Evolutionary conservation across 2,797 vertebrate genomes (phyloP).

Genomic region (Premnoplex brunnescens): DNA sequence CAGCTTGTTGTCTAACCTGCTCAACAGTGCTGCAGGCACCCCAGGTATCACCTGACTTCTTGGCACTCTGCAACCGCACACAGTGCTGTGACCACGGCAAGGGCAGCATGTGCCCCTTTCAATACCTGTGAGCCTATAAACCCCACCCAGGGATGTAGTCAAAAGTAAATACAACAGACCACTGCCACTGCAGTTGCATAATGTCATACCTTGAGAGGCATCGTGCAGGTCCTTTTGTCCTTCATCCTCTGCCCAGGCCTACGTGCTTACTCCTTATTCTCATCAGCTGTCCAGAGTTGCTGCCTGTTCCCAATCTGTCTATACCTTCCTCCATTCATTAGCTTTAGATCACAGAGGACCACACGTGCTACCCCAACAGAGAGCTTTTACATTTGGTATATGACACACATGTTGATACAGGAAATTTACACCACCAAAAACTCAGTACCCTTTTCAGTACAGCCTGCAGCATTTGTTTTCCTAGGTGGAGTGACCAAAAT

Average conservation of each 20-base stretch:
- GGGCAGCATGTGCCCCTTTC: neutral
- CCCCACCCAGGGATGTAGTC: rapidly evolving
- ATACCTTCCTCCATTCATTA: neutral
- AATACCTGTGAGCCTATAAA: neutral
- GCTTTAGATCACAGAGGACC: neutral
- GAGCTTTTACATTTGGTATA: neutral
- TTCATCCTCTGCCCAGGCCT: neutral
- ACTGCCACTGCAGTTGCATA: neutral
- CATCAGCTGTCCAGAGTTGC: neutral
- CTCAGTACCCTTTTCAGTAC: neutral
- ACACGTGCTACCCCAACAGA: neutral
- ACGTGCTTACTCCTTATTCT: rapidly evolving
- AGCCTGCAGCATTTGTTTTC: neutral
- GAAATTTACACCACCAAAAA: neutral
- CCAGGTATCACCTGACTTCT: neutral
- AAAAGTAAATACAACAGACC: neutral
- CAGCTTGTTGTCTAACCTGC: neutral
- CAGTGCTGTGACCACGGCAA: rapidly evolving
- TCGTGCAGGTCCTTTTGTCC: rapidly evolving
- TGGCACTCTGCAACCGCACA: neutral
- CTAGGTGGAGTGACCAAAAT: neutral
- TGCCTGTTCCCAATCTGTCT: neutral
- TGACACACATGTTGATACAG: rapidly evolving
- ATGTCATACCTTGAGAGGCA: neutral
- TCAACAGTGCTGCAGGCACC: neutral